phyloP scores from a whole-genome alignment of 2,797 vertebrate species.

The Sebastes hubbsi region DNA sequence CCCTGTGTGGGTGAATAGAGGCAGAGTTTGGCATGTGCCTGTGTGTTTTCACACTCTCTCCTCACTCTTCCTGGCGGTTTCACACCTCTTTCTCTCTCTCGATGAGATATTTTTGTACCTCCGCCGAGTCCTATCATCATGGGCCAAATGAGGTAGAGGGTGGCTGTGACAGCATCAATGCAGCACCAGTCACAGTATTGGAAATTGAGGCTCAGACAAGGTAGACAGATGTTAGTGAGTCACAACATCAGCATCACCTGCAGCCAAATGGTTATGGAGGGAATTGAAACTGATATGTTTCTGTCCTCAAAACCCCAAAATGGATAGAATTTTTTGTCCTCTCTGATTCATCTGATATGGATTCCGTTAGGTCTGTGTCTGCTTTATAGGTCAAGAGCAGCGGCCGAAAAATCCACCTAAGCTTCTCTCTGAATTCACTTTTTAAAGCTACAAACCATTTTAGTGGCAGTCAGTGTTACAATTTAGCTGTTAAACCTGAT shows the following conservation, averaged over 20 bases:
- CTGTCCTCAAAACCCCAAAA: constrained; percentile 8
- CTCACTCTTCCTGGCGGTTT: constrained; percentile 42
- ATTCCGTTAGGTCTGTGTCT: constrained; percentile 28
- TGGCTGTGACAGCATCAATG: background rate
- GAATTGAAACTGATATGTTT: constrained; percentile 23
- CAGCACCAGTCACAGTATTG: background rate
- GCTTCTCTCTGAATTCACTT: background rate
- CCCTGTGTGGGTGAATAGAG: constrained; percentile 57
- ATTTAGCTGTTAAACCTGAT: constrained; percentile 6
- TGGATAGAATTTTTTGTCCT: background rate
- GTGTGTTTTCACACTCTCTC: constrained; percentile 56
- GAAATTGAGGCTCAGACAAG: constrained; percentile 11
- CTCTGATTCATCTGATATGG: constrained; percentile 32
- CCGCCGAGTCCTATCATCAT: background rate
- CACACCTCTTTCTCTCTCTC: constrained; percentile 31
- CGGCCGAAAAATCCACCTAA: constrained; percentile 23
- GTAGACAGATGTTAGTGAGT: background rate
- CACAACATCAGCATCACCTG: constrained; percentile 3
- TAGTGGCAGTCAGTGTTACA: background rate
- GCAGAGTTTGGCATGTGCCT: constrained; percentile 48
- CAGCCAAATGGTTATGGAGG: background rate
- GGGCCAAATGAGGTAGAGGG: background rate
- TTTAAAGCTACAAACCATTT: constrained; percentile 10
- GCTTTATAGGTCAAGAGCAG: constrained; percentile 42
- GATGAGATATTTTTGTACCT: constrained; percentile 36